Percentiles rank a stretch among this genome's conserved stretches.
Evolutionary conservation across 2,888 invertebrate genomes (phyloP).

Genomic region (Therioaphis trifolii): DNA sequence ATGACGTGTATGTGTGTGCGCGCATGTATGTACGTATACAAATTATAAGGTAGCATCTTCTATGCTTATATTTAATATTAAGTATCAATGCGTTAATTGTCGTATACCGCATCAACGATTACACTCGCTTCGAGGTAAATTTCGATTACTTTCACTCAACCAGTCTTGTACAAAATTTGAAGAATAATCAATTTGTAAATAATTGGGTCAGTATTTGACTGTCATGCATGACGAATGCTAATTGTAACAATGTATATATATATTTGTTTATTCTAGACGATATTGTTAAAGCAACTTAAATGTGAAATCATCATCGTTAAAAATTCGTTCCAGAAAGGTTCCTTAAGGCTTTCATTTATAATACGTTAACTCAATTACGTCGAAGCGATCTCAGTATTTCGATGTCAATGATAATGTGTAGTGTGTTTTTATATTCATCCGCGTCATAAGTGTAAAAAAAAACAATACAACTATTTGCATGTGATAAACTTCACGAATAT

Average conservation of each 20-base stretch:
- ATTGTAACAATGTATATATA: neutral
- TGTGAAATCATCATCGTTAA: constrained; percentile 12
- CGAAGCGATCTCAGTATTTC: too few species aligned
- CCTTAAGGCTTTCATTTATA: neutral
- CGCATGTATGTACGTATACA: too few species aligned
- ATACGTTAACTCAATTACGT: neutral
- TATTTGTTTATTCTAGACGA: neutral
- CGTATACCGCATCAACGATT: neutral
- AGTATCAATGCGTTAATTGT: neutral
- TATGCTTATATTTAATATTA: neutral
- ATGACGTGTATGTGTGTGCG: neutral
- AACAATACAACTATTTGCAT: too few species aligned
- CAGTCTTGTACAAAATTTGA: constrained; percentile 32
- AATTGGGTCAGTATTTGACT: constrained; percentile 31
- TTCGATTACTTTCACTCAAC: constrained; percentile 42
- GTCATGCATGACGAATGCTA: constrained; percentile 34
- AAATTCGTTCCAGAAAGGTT: constrained; percentile 8
- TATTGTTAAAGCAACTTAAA: constrained; percentile 5
- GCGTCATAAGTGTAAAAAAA: too few species aligned
- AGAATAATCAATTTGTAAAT: constrained; percentile 23
- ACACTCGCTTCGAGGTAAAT: constrained; percentile 7
- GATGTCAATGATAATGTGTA: too few species aligned
- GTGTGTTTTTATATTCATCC: too few species aligned
- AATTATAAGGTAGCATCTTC: neutral
- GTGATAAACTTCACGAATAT: too few species aligned